Conservation (phyloP, 1,140 invertebrate species). For the Carposina sasakii region DNA sequence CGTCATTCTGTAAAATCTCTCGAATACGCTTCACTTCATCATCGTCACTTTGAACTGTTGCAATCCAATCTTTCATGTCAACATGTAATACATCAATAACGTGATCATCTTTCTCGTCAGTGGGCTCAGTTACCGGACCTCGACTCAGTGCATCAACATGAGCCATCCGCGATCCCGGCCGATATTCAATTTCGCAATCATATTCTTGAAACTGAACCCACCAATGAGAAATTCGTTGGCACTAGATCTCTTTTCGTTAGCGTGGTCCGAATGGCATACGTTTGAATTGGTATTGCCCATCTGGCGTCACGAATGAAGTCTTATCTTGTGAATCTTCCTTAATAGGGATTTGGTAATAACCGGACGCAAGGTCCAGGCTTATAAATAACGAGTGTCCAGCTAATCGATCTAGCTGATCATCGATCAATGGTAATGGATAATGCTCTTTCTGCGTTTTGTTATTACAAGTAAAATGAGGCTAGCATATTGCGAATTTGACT, state of each 20-base stretch:
- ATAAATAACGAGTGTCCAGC: slow-evolving; percentile 45
- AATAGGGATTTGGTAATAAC: slow-evolving; percentile 56
- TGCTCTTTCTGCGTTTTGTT: slow-evolving; percentile 52
- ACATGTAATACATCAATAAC: slow-evolving; percentile 4
- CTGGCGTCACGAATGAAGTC: slow-evolving; percentile 44
- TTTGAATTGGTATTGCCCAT: slow-evolving; percentile 29
- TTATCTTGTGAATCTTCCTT: slow-evolving; percentile 43
- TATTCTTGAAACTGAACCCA: slow-evolving; percentile 30
- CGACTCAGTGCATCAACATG: slow-evolving; percentile 45
- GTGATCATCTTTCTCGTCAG: background rate
- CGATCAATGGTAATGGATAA: slow-evolving; percentile 69
- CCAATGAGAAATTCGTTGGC: slow-evolving; percentile 34
- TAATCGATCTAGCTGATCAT: slow-evolving; percentile 55
- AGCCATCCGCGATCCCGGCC: slow-evolving; percentile 28
- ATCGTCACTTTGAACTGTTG: slow-evolving; percentile 10
- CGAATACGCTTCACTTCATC: slow-evolving; percentile 11
- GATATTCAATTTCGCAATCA: slow-evolving; percentile 29
- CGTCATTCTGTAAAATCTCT: slow-evolving; percentile 4
- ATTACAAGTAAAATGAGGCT: slow-evolving; percentile 2
- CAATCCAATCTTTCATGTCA: slow-evolving; percentile 8
- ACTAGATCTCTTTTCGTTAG: slow-evolving; percentile 28
- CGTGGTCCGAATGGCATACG: slow-evolving; percentile 29
- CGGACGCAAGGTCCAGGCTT: slow-evolving; percentile 59
- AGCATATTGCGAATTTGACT: slow-evolving; percentile 1
- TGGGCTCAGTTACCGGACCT: slow-evolving; percentile 15